Evolutionary conservation across 1,140 invertebrate species (phyloP).

Genomic region (Lineus longissimus): DNA sequence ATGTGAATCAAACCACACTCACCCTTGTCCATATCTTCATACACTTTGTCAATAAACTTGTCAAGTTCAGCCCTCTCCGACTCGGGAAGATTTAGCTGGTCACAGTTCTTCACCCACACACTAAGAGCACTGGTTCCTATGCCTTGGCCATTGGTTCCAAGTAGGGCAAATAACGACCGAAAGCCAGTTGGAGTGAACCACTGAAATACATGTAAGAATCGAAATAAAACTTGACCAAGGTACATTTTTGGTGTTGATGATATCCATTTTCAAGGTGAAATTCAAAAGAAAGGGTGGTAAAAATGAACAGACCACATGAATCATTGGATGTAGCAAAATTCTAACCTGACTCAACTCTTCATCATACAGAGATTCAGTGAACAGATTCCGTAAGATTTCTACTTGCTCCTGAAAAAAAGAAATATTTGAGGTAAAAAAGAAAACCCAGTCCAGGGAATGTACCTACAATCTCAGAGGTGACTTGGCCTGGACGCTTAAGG

Average conservation of each 20-base stretch:
- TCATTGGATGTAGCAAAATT: neutral
- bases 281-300: too few species aligned
- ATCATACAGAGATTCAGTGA: conserved; percentile 60
- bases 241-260: too few species aligned
- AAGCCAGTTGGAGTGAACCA: conserved; percentile 86
- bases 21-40: conserved; percentile 81
- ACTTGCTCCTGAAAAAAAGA: conserved; percentile 61
- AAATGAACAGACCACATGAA: too few species aligned
- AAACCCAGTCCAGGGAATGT: conserved; percentile 4
- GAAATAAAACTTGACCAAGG: conserved; percentile 7
- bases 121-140: conserved; percentile 82
- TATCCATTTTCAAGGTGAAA: too few species aligned
- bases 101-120: conserved; percentile 76
- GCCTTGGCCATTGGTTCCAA: conserved; percentile 91
- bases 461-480: too few species aligned
- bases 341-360: conserved; percentile 55
- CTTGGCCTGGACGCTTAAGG: too few species aligned
- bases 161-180: conserved; percentile 75
- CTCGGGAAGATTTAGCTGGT: conserved; percentile 63
- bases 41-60: conserved; percentile 74
- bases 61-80: conserved; percentile 62
- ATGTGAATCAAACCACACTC: too few species aligned
- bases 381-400: conserved; percentile 65
- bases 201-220: conserved; percentile 58
- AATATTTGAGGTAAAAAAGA: conserved; percentile 2